These are phyloP conservation scores for Crocallis elinguaria DNA, from an alignment of 2,888 invertebrate species.

Conservation along the genomic window DNA sequence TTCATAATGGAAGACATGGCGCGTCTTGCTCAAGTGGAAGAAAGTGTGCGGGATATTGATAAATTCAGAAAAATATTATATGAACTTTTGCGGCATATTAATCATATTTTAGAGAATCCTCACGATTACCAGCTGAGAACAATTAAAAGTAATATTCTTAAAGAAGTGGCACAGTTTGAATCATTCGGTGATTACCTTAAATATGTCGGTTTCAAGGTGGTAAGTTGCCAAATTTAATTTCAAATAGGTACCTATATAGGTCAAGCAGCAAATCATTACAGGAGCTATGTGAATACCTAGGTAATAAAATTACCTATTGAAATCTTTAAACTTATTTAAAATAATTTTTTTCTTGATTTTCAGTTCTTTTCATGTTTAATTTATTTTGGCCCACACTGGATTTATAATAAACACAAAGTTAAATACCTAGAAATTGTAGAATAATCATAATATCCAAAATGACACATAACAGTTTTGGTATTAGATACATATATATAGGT, in stretches of 20 bases:
- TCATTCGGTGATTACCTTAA: constrained; percentile 68
- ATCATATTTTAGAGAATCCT: constrained; percentile 70
- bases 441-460: not conserved
- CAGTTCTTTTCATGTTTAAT: too few relatives aligned
- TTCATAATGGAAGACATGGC: constrained; percentile 76
- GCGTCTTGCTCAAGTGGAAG: constrained; percentile 74
- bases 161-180: constrained; percentile 50
- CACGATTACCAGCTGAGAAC: constrained; percentile 63
- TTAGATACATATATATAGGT: not conserved
- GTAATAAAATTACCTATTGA: too few relatives aligned
- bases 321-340: too few relatives aligned
- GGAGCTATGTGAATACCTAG: too few relatives aligned
- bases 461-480: not conserved
- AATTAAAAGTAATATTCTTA: constrained; percentile 57
- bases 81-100: constrained; percentile 62
- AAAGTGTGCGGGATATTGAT: constrained; percentile 57
- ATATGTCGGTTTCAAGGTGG: constrained; percentile 69
- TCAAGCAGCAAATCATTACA: too few relatives aligned
- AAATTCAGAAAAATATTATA: constrained; percentile 63
- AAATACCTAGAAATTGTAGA: too few relatives aligned
- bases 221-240: constrained; percentile 46
- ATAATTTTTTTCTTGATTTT: too few relatives aligned
- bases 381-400: too few relatives aligned
- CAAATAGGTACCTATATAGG: not conserved
- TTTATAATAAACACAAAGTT: too few relatives aligned